phyloP scores from a whole-genome alignment of 2,113 vertebrate species.

The Pyxicephalus adspersus region DNA sequence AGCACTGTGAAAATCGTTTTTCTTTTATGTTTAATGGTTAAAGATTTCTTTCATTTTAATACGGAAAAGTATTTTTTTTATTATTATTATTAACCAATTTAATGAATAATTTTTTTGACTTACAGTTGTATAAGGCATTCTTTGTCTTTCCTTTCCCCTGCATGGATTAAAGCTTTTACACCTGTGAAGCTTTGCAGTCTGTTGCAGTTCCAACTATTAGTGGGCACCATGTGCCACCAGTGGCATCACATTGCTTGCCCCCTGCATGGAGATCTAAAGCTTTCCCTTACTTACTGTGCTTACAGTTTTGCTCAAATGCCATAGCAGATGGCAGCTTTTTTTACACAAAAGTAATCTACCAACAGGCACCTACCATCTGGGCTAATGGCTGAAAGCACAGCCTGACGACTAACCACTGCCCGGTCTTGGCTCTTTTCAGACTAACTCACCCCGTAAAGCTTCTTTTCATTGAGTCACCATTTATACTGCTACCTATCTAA shows the following conservation, averaged over 20 bases:
- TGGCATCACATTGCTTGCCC: constrained; percentile 71
- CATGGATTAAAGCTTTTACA: constrained; percentile 47
- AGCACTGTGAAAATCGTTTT: too few species aligned
- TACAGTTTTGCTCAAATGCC: constrained; percentile 57
- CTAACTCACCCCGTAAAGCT: constrained; percentile 57
- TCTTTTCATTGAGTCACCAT: neutral
- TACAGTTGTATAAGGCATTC: constrained; percentile 32
- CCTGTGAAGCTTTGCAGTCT: neutral
- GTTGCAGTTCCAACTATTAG: too few species aligned
- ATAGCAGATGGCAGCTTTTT: constrained; percentile 64
- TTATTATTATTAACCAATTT: neutral
- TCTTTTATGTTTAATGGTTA: too few species aligned
- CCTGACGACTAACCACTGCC: constrained; percentile 65
- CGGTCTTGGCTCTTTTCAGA: constrained; percentile 42
- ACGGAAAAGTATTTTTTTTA: too few species aligned
- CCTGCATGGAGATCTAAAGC: constrained; percentile 67
- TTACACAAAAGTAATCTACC: constrained; percentile 76
- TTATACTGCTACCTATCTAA: constrained; percentile 66
- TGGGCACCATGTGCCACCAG: neutral
- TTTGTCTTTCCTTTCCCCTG: constrained; percentile 26
- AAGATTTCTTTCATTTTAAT: too few species aligned
- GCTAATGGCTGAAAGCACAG: constrained; percentile 35
- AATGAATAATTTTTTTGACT: constrained; percentile 29
- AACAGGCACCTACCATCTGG: constrained; percentile 59
- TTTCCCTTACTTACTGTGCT: constrained; percentile 54